phyloP scores from a whole-genome alignment of 2,797 vertebrate species.

The Cheirogaleus major region DNA sequence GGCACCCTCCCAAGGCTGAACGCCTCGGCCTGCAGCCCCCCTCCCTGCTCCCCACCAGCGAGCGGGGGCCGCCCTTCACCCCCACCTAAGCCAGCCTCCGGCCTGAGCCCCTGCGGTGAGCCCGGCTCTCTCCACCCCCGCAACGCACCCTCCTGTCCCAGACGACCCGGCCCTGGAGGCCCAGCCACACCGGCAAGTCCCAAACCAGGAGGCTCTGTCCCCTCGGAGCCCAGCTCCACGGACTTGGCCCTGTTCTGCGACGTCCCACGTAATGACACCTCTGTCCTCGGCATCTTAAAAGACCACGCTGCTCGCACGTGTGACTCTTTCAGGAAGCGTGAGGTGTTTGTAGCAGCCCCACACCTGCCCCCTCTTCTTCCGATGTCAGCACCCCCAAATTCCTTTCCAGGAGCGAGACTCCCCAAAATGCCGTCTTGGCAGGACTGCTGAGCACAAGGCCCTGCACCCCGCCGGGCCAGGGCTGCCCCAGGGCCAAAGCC shows the following conservation, averaged over 20 bases:
- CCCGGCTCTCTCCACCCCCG: accelerated
- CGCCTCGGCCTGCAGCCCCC: neutral
- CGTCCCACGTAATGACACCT: accelerated
- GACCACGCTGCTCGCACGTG: accelerated
- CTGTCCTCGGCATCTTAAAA: neutral
- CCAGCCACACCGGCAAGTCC: neutral
- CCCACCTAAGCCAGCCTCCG: neutral
- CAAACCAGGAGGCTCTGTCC: neutral
- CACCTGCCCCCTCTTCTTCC: neutral
- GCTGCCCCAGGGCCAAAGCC: neutral
- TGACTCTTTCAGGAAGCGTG: neutral
- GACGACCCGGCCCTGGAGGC: neutral
- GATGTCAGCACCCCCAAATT: neutral
- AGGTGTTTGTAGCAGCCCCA: neutral
- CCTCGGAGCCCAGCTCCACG: neutral
- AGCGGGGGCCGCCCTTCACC: neutral
- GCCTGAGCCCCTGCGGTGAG: accelerated
- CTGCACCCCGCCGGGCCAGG: accelerated
- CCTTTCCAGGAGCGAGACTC: neutral
- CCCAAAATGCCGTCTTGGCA: neutral
- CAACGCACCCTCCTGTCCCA: accelerated
- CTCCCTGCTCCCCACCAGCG: neutral
- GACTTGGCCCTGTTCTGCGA: accelerated
- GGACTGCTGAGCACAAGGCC: neutral
- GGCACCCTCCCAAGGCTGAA: neutral